Conservation (phyloP, 2,888 invertebrate species). For the Tipula vernalis region DNA sequence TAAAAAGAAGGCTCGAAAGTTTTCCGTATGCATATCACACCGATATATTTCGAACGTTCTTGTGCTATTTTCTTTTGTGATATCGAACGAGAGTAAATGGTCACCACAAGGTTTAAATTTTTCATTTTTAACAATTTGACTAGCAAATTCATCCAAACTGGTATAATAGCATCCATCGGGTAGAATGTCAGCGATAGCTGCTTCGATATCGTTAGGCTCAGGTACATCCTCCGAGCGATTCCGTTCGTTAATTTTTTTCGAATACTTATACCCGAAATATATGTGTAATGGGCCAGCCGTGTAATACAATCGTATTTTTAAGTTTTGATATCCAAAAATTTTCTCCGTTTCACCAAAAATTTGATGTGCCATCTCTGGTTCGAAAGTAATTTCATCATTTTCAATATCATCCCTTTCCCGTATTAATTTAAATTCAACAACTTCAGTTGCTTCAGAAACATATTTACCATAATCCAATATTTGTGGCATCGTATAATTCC, state of each 20-base stretch:
- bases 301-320: conserved; percentile 66
- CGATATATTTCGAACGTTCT: conserved; percentile 68
- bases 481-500: conserved; percentile 8
- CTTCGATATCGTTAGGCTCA: conserved; percentile 58
- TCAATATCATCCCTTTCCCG: conserved; percentile 50
- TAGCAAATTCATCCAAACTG: conserved; percentile 60
- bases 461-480: conserved; percentile 28
- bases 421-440: conserved; percentile 36
- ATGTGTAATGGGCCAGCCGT: conserved; percentile 69
- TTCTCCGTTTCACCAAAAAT: conserved; percentile 85
- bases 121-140: conserved; percentile 55
- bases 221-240: conserved; percentile 27
- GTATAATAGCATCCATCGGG: conserved; percentile 53
- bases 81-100: conserved; percentile 34
- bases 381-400: conserved; percentile 50
- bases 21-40: conserved; percentile 53
- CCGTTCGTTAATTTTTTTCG: conserved; percentile 47
- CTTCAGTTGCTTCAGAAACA: conserved; percentile 29
- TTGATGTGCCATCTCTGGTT: conserved; percentile 85
- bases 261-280: conserved; percentile 63
- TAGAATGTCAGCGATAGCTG: conserved; percentile 52
- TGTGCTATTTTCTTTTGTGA: background rate
- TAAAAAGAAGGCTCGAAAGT: conserved; percentile 68
- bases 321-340: conserved; percentile 85
- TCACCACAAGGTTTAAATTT: conserved; percentile 65